Evolutionary conservation across 2,888 invertebrate species (phyloP), one percentile per base, ranked within the genome.

Genomic region (Augiades crinisus): DNA sequence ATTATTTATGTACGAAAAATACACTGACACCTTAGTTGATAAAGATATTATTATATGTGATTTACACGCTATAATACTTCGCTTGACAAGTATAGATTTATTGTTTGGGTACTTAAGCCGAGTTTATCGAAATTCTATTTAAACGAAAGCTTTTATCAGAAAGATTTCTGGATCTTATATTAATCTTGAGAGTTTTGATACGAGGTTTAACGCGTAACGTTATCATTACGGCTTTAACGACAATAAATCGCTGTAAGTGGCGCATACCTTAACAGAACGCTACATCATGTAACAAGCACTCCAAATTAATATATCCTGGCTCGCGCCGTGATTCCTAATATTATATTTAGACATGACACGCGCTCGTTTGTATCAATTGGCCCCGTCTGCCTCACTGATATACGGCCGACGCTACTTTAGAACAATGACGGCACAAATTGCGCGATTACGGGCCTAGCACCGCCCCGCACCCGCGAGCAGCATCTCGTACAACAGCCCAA

Each of bases 281-380:
- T 71, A 74, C 71, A 74, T 83, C 78, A 81, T 77, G 73, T 78
- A 75, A 72, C 78, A 75, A 79, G 71, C 78, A 81, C 80, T 86
- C 75, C 84, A 87, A 85, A 89, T 88, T 86, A 88, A 87, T 88
- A 87, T 88, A 88, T 89, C 89, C 89, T 89, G 89, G 89, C 89
- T 79, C 83, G 85, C 87, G 89, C 87, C 86, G 89, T 83, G 89
- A 89, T 89, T 89, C 89, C 87, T 88, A 89, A 89, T 89, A 89
- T 89, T 89, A 89, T 89, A 89, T 89, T 88, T 89, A 89, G 89
- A 88, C 87, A 81, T 88, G 89, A 89, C 89, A 88, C 80, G 78
- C 79, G 84, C 87, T 87, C 89, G 84, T 89, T 89, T 89, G 85
- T 89, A 86, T 85, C 89, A 89, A 89, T 89, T 89, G 89, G 75